Conservation (phyloP, 2,797 vertebrate genomes). For the Eulemur rubriventer region DNA sequence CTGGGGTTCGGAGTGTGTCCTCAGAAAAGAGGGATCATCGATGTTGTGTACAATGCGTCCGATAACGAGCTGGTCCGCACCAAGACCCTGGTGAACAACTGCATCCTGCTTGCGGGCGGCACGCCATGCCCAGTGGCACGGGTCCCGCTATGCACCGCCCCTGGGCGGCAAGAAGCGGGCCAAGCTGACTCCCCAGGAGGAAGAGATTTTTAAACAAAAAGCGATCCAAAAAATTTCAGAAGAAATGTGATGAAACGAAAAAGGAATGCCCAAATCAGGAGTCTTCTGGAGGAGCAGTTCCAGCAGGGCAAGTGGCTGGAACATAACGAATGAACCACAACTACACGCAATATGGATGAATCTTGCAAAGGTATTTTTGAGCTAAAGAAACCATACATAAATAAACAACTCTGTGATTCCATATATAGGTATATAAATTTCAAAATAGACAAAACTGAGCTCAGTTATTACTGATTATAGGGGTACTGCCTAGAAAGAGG, state of each 20-base stretch:
- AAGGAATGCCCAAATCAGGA: too few relatives aligned
- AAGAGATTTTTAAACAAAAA: background rate
- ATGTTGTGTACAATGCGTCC: background rate
- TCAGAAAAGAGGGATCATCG: background rate
- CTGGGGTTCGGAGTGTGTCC: background rate
- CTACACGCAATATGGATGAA: background rate
- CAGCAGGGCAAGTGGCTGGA: background rate
- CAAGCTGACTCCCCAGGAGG: background rate
- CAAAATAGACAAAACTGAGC: background rate
- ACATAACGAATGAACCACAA: background rate
- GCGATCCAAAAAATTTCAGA: background rate
- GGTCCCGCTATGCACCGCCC: too few relatives aligned
- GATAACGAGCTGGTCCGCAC: background rate
- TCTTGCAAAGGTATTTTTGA: conserved; percentile 1
- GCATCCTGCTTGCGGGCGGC: too few relatives aligned
- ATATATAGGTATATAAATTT: background rate
- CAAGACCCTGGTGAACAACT: background rate
- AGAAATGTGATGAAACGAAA: background rate
- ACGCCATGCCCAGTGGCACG: background rate
- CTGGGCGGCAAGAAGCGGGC: background rate
- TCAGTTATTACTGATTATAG: background rate
- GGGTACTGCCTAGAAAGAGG: background rate
- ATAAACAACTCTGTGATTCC: background rate
- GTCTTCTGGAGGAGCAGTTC: background rate
- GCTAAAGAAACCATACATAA: background rate